Base-by-base conservation (phyloP, 2,888 invertebrate genomes). In the Charanyca ferruginea region DNA sequence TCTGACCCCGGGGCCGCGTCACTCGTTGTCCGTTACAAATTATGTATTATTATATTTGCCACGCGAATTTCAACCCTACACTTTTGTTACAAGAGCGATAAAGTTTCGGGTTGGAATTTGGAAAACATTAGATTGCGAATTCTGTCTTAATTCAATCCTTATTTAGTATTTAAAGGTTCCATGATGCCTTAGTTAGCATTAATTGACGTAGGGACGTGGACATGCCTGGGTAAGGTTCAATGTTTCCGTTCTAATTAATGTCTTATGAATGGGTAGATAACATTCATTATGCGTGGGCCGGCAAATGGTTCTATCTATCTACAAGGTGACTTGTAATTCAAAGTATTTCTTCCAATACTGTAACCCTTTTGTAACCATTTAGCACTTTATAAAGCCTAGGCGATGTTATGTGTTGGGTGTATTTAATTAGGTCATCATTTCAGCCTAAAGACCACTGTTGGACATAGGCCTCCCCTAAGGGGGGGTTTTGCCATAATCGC, bases 1-100 rank as follows among this genome's bases (percentile, higher is more conserved):
- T 77, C 78, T 81, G 79, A 80, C 80, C 80, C 80, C 20, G 2
- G 80, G 69, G 75, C 59, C 55, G 22, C 70, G 72, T 83, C 78
- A 67, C 53, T 69, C 61, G 73, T 54, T 70, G 76, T 69, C 74
- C 75, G 66, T 58, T 75, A 76, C 80, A 83, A 84, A 86, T 86
- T 83, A 84, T 79, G 67, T 71, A 80, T 80, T 61, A 77, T 59
- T 20, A 49, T 35, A 22, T 22, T 25, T 45, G 48, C 28, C 51
- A 53, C 7, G 38, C 60, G 23, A 81, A 25, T 72, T 58, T 60
- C 18, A 54, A 66, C 74, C 58, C 22, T 72, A 70, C 8, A 0
- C 0, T 5, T 0, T 3, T 0, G 0, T 3, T 1, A 38, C 45
- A 66, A 71, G 66, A 59, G 52, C 45, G 38, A 20, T 16, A n/a